These are phyloP conservation scores for Ypsolopha scabrella DNA, from an alignment of 2,888 invertebrate species.

Conservation along the genomic window DNA sequence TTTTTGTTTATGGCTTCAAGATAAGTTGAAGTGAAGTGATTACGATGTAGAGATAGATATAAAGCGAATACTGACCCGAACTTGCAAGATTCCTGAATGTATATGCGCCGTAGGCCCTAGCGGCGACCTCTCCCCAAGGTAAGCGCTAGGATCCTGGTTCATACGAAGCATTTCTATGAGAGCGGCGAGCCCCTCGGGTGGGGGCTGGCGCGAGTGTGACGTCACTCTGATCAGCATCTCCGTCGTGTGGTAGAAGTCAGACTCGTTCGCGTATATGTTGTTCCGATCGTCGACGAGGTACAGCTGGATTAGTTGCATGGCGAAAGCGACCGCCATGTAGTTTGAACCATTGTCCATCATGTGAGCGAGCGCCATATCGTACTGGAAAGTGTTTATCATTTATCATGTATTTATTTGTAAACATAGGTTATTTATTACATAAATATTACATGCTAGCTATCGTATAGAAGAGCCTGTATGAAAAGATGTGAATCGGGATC, in stretches of 20 bases:
- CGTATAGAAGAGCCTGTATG: too few species aligned
- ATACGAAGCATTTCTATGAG: constrained; percentile 84
- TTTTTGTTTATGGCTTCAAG: too few species aligned
- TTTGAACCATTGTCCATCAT: constrained; percentile 89
- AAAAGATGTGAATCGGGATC: too few species aligned
- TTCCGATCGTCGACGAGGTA: constrained; percentile 88
- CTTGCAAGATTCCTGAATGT: constrained; percentile 91
- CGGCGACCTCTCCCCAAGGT: constrained; percentile 82
- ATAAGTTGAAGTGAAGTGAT: too few species aligned
- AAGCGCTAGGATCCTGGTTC: constrained; percentile 78
- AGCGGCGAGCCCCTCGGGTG: constrained; percentile 85
- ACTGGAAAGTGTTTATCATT: constrained; percentile 42
- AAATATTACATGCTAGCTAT: too few species aligned
- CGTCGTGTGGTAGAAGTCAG: constrained; percentile 88
- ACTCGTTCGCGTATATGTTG: constrained; percentile 81
- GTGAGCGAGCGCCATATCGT: constrained; percentile 85
- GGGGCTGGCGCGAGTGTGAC: constrained; percentile 79
- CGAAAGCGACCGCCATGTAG: constrained; percentile 85
- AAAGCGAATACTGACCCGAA: constrained; percentile 78
- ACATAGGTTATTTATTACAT: too few species aligned
- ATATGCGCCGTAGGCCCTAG: constrained; percentile 90
- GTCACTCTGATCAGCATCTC: constrained; percentile 85
- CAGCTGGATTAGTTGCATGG: constrained; percentile 91
- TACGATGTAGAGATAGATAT: too few species aligned
- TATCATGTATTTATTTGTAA: too few species aligned